phyloP scores from a whole-genome alignment of 2,888 invertebrate species.

The Antheraea yamamai region DNA sequence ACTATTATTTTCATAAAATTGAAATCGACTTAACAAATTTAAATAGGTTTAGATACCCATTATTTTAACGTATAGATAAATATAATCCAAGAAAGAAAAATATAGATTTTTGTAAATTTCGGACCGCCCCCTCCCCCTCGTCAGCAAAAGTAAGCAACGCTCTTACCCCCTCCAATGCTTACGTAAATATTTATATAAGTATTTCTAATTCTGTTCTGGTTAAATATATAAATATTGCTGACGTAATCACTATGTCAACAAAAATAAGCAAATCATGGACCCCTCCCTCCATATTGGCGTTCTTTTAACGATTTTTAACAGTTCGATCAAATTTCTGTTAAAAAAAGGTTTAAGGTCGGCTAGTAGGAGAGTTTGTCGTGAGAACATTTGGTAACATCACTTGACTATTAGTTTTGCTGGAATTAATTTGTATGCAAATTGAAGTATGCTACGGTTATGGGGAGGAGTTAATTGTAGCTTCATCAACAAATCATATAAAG shows the following conservation, averaged over 20 bases:
- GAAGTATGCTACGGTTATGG: constrained; percentile 49
- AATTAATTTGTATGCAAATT: constrained; percentile 77
- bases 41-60: too few species aligned
- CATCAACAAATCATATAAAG: constrained; percentile 18
- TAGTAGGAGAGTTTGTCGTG: constrained; percentile 12
- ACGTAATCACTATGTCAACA: too few species aligned
- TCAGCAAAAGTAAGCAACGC: too few species aligned
- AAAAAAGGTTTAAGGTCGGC: background rate
- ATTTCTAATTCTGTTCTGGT: too few species aligned
- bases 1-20: background rate
- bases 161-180: too few species aligned
- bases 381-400: constrained; percentile 16
- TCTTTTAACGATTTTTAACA: background rate
- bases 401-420: constrained; percentile 66
- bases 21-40: background rate
- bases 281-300: too few species aligned
- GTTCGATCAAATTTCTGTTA: background rate
- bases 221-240: background rate
- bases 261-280: too few species aligned
- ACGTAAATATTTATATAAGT: too few species aligned
- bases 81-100: too few species aligned
- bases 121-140: too few species aligned
- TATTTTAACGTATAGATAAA: too few species aligned
- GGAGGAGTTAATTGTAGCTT: constrained; percentile 17
- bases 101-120: too few species aligned